A percentile compares a stretch with the other conserved stretches of the same genome.
Conservation (phyloP, 2,113 vertebrate species). For the Pelodiscus sinensis region DNA sequence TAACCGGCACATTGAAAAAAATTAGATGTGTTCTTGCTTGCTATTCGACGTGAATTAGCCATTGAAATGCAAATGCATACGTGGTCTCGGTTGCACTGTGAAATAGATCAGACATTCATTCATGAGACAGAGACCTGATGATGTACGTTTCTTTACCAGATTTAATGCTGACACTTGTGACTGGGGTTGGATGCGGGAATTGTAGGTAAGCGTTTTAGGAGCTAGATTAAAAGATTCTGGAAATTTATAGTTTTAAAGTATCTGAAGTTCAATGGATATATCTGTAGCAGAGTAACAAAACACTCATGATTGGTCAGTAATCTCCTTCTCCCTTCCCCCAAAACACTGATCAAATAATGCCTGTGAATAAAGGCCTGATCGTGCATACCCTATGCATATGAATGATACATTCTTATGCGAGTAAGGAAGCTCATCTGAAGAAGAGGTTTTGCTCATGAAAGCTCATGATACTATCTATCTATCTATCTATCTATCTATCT, state of each 20-base stretch:
- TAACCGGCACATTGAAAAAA: constrained; percentile 22
- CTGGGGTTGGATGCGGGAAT: neutral
- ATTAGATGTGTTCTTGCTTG: constrained; percentile 16
- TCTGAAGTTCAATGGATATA: neutral
- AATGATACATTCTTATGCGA: neutral
- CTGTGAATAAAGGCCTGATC: neutral
- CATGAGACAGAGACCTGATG: neutral
- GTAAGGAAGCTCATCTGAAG: too few relatives aligned
- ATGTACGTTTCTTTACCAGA: neutral
- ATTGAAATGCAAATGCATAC: neutral
- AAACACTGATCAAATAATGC: neutral
- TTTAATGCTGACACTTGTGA: neutral
- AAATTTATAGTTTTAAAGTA: neutral
- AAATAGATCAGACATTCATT: neutral
- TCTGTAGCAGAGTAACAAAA: neutral
- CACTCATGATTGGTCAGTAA: neutral
- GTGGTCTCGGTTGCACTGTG: neutral
- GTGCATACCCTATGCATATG: neutral
- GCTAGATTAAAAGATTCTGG: neutral
- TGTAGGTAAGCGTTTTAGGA: neutral
- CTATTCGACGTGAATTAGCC: neutral
- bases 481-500: too few relatives aligned
- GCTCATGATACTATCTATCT: too few relatives aligned
- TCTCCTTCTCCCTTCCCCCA: neutral
- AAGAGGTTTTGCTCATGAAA: too few relatives aligned